These are phyloP conservation scores for Cotesia vestalis DNA, from an alignment of 1,140 invertebrate genomes.

Conservation along the genomic window DNA sequence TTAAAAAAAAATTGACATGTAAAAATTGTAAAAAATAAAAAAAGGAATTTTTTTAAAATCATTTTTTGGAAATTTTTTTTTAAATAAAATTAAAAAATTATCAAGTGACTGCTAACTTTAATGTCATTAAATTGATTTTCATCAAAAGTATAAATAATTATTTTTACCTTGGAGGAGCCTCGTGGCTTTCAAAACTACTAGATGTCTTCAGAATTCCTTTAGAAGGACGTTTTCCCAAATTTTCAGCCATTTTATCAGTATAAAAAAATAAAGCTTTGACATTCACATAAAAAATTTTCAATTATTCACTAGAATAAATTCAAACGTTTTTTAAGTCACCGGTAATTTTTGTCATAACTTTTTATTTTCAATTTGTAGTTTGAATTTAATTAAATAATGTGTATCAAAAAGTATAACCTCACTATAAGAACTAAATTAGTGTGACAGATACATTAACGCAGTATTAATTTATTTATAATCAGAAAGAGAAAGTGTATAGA, in stretches of 20 bases:
- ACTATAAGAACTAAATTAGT: background rate
- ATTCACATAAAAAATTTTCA: constrained; percentile 4
- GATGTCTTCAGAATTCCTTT: constrained; percentile 94
- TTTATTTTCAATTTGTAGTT: background rate
- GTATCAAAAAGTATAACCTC: background rate
- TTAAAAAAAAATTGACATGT: too few species aligned
- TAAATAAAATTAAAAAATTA: background rate
- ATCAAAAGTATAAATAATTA: background rate
- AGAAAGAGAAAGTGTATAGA: background rate
- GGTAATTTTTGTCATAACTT: constrained; percentile 6
- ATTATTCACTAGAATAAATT: background rate
- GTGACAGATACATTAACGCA: background rate
- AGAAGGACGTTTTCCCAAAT: constrained; percentile 71
- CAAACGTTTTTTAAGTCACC: background rate
- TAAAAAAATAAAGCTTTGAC: constrained; percentile 3
- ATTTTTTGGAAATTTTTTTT: background rate
- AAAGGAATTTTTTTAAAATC: too few species aligned
- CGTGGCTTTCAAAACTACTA: constrained; percentile 83
- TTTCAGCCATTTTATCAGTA: constrained; percentile 58
- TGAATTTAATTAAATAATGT: background rate
- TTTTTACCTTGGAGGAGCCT: constrained; percentile 64
- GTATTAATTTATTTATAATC: background rate
- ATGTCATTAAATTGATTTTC: background rate
- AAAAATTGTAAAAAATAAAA: too few species aligned
- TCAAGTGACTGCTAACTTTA: too few species aligned